phyloP scores from a whole-genome alignment of 1,140 invertebrate species.

The Chironomus tepperi region DNA sequence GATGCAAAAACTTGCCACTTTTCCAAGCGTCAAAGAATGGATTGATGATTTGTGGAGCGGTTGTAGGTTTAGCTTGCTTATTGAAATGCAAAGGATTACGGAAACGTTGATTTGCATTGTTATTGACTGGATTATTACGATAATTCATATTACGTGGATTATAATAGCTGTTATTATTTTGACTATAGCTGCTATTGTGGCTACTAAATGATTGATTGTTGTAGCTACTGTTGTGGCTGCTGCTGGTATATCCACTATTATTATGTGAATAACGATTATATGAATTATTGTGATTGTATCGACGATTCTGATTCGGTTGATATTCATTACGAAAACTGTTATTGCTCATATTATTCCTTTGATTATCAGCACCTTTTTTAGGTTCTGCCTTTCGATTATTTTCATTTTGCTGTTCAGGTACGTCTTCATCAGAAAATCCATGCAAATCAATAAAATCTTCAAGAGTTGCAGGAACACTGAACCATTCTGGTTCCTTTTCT shows the following conservation, averaged over 20 bases:
- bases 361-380: too few relatives aligned
- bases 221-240: neutral
- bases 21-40: neutral
- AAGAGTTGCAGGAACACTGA: neutral
- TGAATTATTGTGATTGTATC: neutral
- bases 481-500: constrained; percentile 9
- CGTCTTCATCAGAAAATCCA: constrained; percentile 24
- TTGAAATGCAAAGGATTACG: neutral
- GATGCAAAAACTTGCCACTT: neutral
- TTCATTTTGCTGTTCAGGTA: neutral
- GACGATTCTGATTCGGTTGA: too few relatives aligned
- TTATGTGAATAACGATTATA: neutral
- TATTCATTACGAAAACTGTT: too few relatives aligned
- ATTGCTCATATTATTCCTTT: too few relatives aligned
- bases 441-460: constrained; percentile 18
- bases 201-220: neutral
- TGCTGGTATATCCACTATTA: neutral
- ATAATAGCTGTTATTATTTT: neutral
- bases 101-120: neutral
- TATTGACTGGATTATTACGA: neutral
- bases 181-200: neutral
- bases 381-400: neutral
- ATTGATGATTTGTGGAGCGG: neutral
- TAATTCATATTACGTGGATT: neutral
- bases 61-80: neutral